These are phyloP conservation scores for Dendrocincla fuliginosa DNA, from an alignment of 2,797 vertebrate genomes.

Conservation along the genomic window DNA sequence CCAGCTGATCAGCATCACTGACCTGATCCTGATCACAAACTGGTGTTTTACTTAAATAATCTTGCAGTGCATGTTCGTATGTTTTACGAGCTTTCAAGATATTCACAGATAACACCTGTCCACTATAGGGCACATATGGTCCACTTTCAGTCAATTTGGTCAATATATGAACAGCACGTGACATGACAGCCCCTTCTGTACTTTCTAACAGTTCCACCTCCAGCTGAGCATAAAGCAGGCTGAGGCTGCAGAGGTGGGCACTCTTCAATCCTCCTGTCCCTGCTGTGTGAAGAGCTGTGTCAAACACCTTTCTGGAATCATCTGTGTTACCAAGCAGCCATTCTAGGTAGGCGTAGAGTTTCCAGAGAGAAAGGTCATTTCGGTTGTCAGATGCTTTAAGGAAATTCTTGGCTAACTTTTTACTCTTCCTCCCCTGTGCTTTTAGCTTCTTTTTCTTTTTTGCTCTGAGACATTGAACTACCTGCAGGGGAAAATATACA, in stretches of 20 bases:
- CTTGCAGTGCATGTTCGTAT: constrained; percentile 81
- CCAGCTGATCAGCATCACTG: neutral
- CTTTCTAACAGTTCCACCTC: constrained; percentile 78
- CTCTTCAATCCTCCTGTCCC: constrained; percentile 76
- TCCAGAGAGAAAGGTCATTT: constrained; percentile 86
- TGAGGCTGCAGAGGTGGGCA: constrained; percentile 82
- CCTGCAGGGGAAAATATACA: constrained; percentile 74
- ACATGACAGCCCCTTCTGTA: constrained; percentile 36
- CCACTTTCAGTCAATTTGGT: constrained; percentile 81
- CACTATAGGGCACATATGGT: constrained; percentile 67
- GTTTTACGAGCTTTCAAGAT: constrained; percentile 89
- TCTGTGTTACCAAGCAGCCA: constrained; percentile 91
- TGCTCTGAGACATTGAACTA: constrained; percentile 79
- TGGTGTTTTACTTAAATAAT: constrained; percentile 54
- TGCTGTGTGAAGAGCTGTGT: constrained; percentile 78
- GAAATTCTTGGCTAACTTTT: constrained; percentile 88
- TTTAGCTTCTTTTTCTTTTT: constrained; percentile 88
- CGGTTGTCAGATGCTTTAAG: constrained; percentile 92
- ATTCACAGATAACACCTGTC: constrained; percentile 76
- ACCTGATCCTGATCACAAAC: neutral
- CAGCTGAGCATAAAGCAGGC: constrained; percentile 88
- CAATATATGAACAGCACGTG: constrained; percentile 82
- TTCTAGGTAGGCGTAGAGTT: constrained; percentile 89
- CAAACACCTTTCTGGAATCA: constrained; percentile 91
- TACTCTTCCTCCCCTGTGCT: constrained; percentile 89